phyloP scores from a whole-genome alignment of 2,888 invertebrate species.

The Diaphora mendica region DNA sequence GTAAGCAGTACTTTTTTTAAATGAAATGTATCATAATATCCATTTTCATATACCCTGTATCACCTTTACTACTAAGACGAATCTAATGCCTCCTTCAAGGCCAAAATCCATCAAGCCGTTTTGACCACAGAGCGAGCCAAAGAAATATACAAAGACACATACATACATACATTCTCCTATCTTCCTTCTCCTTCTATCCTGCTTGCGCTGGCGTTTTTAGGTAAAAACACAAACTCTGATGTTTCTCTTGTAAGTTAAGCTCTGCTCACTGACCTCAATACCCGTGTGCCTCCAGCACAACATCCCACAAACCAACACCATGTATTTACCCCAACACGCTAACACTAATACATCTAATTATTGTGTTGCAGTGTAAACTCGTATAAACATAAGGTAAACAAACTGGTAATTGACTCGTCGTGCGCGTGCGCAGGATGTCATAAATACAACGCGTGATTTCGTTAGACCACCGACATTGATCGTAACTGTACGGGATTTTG shows the following conservation, averaged over 20 bases:
- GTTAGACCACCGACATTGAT: slow-evolving; percentile 45
- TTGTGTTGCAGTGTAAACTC: slow-evolving; percentile 51
- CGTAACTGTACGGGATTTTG: slow-evolving; percentile 7
- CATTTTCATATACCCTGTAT: not conserved
- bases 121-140: no score
- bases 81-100: no score
- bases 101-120: no score
- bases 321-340: slow-evolving; percentile 15
- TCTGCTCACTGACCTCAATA: not conserved
- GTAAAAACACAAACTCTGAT: not conserved
- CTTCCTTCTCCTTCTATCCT: no score
- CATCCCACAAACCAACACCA: slow-evolving; percentile 8
- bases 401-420: slow-evolving; percentile 57
- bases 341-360: slow-evolving; percentile 52
- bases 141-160: no score
- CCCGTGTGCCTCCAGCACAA: not conserved
- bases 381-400: slow-evolving; percentile 65
- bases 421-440: slow-evolving; percentile 57
- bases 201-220: no score
- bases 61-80: no score
- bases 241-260: not conserved
- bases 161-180: no score
- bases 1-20: not conserved
- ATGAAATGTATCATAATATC: not conserved
- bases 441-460: slow-evolving; percentile 43